Conservation (phyloP, 1,140 invertebrate species). For the Cyrtorhinus lividipennis region DNA sequence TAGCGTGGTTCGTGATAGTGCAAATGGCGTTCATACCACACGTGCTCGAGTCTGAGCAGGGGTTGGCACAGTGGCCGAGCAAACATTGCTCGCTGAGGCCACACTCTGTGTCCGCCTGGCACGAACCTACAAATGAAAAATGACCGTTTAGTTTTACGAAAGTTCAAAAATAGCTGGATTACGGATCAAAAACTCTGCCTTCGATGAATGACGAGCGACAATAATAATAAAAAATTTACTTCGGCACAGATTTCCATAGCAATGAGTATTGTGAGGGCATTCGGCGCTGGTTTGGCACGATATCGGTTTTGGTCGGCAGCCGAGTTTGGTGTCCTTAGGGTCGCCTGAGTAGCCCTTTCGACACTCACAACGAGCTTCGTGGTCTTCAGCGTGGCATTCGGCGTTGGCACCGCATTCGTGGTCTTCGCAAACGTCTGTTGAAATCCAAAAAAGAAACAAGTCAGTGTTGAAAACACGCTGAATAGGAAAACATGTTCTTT, state of each 20-base stretch:
- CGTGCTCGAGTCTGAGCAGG: conserved; percentile 56
- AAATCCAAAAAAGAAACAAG: conserved; percentile 16
- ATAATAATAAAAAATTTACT: conserved; percentile 19
- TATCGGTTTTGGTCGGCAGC: conserved; percentile 60
- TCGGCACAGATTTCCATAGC: conserved; percentile 28
- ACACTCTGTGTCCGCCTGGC: conserved; percentile 67
- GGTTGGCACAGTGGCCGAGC: conserved; percentile 67
- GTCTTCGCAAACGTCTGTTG: conserved; percentile 56
- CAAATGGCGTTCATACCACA: conserved; percentile 86
- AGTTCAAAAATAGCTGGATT: too few species aligned
- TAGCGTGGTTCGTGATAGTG: conserved; percentile 53
- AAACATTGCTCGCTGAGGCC: conserved; percentile 59
- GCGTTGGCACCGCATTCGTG: conserved; percentile 63
- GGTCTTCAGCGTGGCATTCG: conserved; percentile 58
- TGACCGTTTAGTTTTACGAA: too few species aligned
- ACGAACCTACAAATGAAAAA: conserved; percentile 44
- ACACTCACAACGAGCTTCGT: conserved; percentile 61
- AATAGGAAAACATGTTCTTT: too few species aligned
- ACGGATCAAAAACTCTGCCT: too few species aligned
- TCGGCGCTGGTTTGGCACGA: conserved; percentile 51
- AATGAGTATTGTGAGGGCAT: conserved; percentile 63
- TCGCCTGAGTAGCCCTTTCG: conserved; percentile 59
- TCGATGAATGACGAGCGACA: too few species aligned
- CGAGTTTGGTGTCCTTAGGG: conserved; percentile 47
- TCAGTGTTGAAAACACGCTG: too few species aligned